Percentiles rank a stretch among this genome's conserved stretches.
phyloP scores from a whole-genome alignment of 2,797 vertebrate species.

The Centropyge bicolor region DNA sequence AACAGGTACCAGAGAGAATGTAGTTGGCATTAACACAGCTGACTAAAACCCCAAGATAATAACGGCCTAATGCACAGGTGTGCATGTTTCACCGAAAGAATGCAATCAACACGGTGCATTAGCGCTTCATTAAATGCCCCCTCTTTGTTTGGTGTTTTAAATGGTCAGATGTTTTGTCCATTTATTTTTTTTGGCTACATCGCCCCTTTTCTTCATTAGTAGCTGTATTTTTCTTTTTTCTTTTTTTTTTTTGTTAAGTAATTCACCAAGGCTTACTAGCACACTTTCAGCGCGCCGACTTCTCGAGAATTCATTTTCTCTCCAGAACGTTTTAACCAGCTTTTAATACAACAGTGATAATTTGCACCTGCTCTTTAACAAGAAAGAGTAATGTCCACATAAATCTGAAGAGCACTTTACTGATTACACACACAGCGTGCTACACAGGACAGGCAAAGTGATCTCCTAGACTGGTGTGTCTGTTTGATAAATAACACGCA shows the following conservation, averaged over 20 bases:
- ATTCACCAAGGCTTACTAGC: background rate
- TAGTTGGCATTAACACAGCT: conserved; percentile 12
- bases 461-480: conserved; percentile 2
- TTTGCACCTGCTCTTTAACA: conserved; percentile 36
- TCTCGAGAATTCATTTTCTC: conserved; percentile 1
- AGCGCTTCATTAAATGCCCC: conserved; percentile 18
- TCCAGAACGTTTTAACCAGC: background rate
- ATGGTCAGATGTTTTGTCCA: background rate
- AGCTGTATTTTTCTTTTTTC: background rate
- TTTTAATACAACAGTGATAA: conserved; percentile 29
- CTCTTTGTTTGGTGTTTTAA: conserved; percentile 22
- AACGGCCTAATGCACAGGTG: conserved; percentile 20
- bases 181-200: background rate
- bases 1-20: background rate
- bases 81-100: conserved; percentile 16
- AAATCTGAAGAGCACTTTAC: conserved; percentile 13
- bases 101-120: conserved; percentile 11
- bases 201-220: conserved; percentile 6
- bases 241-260: background rate
- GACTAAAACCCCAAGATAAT: conserved; percentile 18
- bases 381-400: background rate
- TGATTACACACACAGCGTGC: background rate
- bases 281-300: background rate
- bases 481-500: conserved; percentile 49
- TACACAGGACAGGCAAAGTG: background rate